A percentile compares a stretch with the other conserved stretches of the same genome.
Conservation (phyloP, 2,113 vertebrate species). For the Psettodes erumei region DNA sequence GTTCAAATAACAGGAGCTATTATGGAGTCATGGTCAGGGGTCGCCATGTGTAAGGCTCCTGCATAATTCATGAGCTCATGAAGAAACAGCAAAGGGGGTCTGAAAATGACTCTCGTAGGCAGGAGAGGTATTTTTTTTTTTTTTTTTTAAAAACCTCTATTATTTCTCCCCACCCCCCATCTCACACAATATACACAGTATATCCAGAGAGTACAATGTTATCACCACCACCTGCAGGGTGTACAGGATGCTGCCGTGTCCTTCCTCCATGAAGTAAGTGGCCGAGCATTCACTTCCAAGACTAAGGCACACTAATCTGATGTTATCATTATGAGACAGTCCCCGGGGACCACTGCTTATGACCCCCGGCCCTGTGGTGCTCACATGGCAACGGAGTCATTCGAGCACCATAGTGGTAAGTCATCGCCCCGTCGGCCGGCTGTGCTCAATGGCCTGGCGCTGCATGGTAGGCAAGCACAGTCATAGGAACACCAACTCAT, state of each 20-base stretch:
- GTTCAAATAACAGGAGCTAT: conserved; percentile 95
- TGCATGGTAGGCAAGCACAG: conserved; percentile 83
- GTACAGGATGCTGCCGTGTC: conserved; percentile 60
- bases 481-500: conserved; percentile 68
- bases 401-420: conserved; percentile 67
- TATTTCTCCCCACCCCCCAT: conserved; percentile 50
- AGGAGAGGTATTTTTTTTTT: conserved; percentile 80
- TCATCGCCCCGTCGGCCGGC: conserved; percentile 86
- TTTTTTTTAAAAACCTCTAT: conserved; percentile 58
- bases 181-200: conserved; percentile 67
- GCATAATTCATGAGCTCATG: conserved; percentile 95
- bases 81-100: conserved; percentile 84
- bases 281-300: conserved; percentile 76
- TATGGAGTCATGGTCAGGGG: conserved; percentile 90
- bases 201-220: conserved; percentile 68
- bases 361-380: conserved; percentile 75
- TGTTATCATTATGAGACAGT: conserved; percentile 78
- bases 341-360: conserved; percentile 77
- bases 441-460: conserved; percentile 96
- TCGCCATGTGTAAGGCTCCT: conserved; percentile 84
- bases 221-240: conserved; percentile 72
- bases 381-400: conserved; percentile 71
- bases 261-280: conserved; percentile 65
- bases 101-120: conserved; percentile 85
- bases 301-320: conserved; percentile 79